A percentile compares a stretch with the other conserved stretches of the same genome.
These are phyloP conservation scores for Cirrhinus molitorella DNA, from an alignment of 2,797 vertebrate species.

Conservation along the genomic window DNA sequence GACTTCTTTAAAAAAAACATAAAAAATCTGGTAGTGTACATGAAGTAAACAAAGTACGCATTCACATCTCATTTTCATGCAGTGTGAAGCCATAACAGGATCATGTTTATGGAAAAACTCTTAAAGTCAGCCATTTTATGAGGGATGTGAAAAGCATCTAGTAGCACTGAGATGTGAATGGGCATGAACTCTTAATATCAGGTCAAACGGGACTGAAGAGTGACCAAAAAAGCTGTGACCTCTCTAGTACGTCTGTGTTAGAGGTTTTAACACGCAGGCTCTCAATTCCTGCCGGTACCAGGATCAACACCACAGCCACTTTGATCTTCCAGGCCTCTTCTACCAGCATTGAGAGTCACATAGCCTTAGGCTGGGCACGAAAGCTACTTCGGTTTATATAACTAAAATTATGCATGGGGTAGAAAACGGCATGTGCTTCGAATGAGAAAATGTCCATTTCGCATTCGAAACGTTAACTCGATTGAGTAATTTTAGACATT, in stretches of 20 bases:
- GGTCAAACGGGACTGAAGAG: constrained; percentile 68
- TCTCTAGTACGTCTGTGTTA: constrained; percentile 59
- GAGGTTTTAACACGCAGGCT: constrained; percentile 73
- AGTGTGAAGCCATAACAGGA: not conserved
- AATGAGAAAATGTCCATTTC: constrained; percentile 26
- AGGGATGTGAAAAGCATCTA: constrained; percentile 41
- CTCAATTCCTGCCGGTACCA: constrained; percentile 74
- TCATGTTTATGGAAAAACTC: not conserved
- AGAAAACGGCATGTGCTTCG: constrained; percentile 31
- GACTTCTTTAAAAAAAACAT: no score
- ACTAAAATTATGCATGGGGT: constrained; percentile 66
- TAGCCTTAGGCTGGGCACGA: constrained; percentile 53
- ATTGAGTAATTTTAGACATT: constrained; percentile 15
- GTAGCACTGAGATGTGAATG: constrained; percentile 50
- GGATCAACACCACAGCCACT: constrained; percentile 72
- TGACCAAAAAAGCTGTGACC: constrained; percentile 57
- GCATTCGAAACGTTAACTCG: not conserved
- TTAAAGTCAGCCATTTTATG: not conserved
- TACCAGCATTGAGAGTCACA: constrained; percentile 47
- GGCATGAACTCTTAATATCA: constrained; percentile 62
- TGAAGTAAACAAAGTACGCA: not conserved
- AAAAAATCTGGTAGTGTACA: no score
- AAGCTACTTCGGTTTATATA: constrained; percentile 64
- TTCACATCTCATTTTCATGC: not conserved
- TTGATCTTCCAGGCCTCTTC: constrained; percentile 74